Evolutionary conservation across 2,113 vertebrate genomes (phyloP), one percentile per base, ranked within the genome.

Genomic region (Echinops telfairi): DNA sequence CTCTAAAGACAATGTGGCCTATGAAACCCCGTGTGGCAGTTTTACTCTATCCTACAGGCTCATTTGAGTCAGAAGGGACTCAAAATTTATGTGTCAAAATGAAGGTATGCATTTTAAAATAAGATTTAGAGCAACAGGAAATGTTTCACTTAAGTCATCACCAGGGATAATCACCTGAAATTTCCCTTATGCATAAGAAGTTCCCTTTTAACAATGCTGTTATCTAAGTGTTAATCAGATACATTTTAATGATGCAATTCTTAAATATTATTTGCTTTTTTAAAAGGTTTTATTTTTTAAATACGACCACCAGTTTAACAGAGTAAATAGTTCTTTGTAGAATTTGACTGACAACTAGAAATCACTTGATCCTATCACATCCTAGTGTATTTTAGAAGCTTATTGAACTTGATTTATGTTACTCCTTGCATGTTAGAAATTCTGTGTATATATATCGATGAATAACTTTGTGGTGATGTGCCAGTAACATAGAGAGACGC

Each of bases 71-170:
- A 25, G n/a, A 36, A 22, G 17, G 20, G 6, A 73, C 17, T 36
- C 71, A 36, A 73, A 3, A 33, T 3, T 19, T 17, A 33, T 11
- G 29, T 10, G 4, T 17, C 33, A 73, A 66, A 0, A 53, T 33
- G 4, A 0, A 83, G 31, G 82, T 90, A 89, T 83, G 77, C 75
- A 62, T 60, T 71, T 77, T 60, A 76, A 80, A 77, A 89, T n/a
- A 68, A 33, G 27, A 86, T 29, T 36, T 84, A 10, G 16, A 84
- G 60, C 81, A 80, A 77, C 6, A 87, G 25, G 20, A 88, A 89
- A 73, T 71, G 14, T 58, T 89, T 83, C 73, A 57, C n/a, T 6
- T 83, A 80, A 57, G 31, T 29, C 11, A 29, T 33, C 53, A 40
- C 57, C 62, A 87, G 33, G 78, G 25, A n/a, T 38, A 62, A 64